phyloP scores from a whole-genome alignment of 2,113 vertebrate genomes.

The Phaethon lepturus region DNA sequence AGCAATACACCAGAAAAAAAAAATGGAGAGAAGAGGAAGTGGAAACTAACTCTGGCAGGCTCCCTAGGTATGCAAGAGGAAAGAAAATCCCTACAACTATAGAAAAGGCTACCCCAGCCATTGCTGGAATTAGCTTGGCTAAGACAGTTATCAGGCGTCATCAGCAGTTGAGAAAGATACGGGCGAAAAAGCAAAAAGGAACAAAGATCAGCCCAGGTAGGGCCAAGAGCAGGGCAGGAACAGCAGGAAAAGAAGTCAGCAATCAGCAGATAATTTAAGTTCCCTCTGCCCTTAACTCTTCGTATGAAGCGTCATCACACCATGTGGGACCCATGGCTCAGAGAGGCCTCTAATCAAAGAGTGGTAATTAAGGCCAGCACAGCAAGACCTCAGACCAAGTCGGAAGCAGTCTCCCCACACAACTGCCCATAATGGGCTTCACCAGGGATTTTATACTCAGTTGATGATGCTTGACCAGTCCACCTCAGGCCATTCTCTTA shows the following conservation, averaged over 20 bases:
- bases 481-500: neutral
- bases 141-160: neutral
- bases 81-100: neutral
- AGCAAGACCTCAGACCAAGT: neutral
- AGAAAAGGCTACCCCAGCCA: neutral
- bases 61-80: neutral
- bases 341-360: neutral
- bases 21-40: neutral
- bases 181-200: neutral
- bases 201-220: neutral
- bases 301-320: neutral
- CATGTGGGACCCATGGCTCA: neutral
- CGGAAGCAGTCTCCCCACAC: neutral
- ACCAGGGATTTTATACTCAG: neutral
- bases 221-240: neutral
- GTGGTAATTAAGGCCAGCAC: neutral
- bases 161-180: neutral
- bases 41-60: neutral
- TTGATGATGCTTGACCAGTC: neutral
- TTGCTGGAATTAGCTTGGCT: neutral
- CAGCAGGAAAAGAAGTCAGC: neutral
- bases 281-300: neutral
- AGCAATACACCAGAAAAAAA: neutral
- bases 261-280: neutral
- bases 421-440: neutral